Evolutionary conservation across 2,888 invertebrate genomes (phyloP), one percentile per base, ranked within the genome.

Genomic region (Poecilobothrus nobilitatus): DNA sequence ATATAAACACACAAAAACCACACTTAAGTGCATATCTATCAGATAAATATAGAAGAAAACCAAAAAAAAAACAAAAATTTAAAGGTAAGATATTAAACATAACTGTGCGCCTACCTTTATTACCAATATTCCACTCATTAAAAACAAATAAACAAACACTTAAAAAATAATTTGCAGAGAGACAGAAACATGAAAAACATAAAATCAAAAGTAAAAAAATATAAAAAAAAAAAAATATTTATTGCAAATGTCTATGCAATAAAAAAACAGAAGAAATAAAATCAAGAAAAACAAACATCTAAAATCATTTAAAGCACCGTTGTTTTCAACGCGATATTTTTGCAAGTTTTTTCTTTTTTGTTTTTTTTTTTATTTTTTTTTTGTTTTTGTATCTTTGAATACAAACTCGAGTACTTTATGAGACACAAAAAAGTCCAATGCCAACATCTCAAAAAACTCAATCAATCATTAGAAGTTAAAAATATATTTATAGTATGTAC

Each of bases 81-180:
- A n/a, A 53, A 18, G 53, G 12, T 18, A 53, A 15, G 27, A 27
- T 27, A 27, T 27, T 27, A 27, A 27, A 27, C 5, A 53, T 53
- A 53, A 53, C 53, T 53, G 53, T 53, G 53, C 53, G 53, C 53
- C 53, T 53, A 53, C 53, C 53, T 53, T 53, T 53, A 53, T 53
- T 53, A 18, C 53, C 53, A 53, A 53, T 53, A 53, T 53, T 27
- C 27, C 27, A 53, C 53, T 53, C 53, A 53, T 53, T 53, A 53
- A 53, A 53, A 53, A 53, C 53, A 53, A 53, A 53, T 53, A 53
- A 53, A 53, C 53, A 53, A 53, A 53, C 53, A 53, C 53, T 53
- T 53, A 53, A 53, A 53, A 53, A 53, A 53, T 53, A 15, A 53
- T 53, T 53, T 53, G 9, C 15, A 53, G 10, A 53, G 1, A 53